Conservation (phyloP, 2,797 vertebrate genomes). For the Oryzias dopingdopingensis region DNA sequence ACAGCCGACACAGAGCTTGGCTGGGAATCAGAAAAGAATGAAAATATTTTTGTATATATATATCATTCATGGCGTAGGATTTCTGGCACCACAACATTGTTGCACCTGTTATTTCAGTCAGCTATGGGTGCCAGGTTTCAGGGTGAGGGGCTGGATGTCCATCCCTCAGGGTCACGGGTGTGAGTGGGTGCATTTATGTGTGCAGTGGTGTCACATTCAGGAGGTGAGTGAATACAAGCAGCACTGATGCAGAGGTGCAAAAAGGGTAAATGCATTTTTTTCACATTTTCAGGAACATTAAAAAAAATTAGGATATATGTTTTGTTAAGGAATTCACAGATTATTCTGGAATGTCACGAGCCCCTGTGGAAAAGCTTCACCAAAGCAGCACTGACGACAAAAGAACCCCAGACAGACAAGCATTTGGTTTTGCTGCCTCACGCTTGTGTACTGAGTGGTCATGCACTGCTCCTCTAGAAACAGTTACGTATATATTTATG, state of each 20-base stretch:
- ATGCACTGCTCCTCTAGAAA: conserved; percentile 4
- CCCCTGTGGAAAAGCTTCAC: no score
- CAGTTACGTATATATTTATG: conserved; percentile 23
- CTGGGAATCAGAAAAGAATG: conserved; percentile 58
- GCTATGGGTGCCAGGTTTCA: conserved; percentile 68
- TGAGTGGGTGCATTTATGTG: conserved; percentile 12
- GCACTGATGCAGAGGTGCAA: conserved; percentile 2
- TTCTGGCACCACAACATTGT: conserved; percentile 76
- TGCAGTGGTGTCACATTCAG: conserved; percentile 10
- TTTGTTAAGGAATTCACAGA: no score
- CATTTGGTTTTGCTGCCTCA: conserved; percentile 19
- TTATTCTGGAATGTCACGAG: no score
- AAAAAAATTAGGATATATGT: no score
- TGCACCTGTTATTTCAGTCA: conserved; percentile 74
- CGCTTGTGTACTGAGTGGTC: conserved; percentile 7
- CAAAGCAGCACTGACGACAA: conserved; percentile 18
- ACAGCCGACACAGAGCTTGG: conserved; percentile 24
- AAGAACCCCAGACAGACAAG: conserved; percentile 21
- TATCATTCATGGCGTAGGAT: conserved; percentile 69
- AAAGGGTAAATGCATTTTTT: conserved; percentile 3
- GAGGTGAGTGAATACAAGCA: neutral
- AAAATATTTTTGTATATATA: conserved; percentile 76
- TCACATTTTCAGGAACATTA: neutral
- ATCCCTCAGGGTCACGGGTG: conserved; percentile 8
- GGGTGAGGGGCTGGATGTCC: conserved; percentile 55